These are phyloP conservation scores for Maniola jurtina DNA, from an alignment of 1,140 invertebrate genomes.

Conservation along the genomic window DNA sequence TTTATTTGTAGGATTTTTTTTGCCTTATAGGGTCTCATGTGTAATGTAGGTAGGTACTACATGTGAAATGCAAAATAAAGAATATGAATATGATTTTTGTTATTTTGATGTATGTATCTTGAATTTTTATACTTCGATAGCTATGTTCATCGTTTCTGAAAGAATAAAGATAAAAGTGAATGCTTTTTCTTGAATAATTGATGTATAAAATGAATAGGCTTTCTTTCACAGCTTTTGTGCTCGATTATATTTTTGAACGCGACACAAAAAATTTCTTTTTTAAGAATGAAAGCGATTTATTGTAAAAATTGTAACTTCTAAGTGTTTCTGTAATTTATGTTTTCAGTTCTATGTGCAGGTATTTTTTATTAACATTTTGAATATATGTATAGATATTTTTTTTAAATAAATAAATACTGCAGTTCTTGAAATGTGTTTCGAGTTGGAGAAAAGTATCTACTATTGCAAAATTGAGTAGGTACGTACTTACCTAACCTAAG, in stretches of 20 bases:
- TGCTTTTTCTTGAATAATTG: not conserved
- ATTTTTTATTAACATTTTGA: not conserved
- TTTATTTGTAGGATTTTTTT: too few relatives aligned
- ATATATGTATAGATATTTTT: not conserved
- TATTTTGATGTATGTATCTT: not conserved
- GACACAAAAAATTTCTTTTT: not conserved
- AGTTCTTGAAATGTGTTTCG: too few relatives aligned
- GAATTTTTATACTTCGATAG: not conserved
- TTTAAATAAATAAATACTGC: too few relatives aligned
- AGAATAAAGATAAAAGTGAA: conserved; percentile 2
- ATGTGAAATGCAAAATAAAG: too few relatives aligned
- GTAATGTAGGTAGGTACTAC: too few relatives aligned
- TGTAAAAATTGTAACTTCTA: not conserved
- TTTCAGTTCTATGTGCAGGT: not conserved
- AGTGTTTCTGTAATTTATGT: not conserved
- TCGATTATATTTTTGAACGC: not conserved
- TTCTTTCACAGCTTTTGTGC: not conserved
- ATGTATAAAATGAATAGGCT: not conserved
- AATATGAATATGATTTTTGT: too few relatives aligned
- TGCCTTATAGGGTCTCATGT: too few relatives aligned
- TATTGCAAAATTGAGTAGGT: too few relatives aligned
- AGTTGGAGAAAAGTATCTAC: too few relatives aligned
- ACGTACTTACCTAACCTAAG: too few relatives aligned
- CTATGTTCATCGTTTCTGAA: conserved; percentile 3
- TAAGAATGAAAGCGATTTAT: not conserved